Conservation (phyloP, 2,113 vertebrate genomes). For the Gambusia holbrooki region DNA sequence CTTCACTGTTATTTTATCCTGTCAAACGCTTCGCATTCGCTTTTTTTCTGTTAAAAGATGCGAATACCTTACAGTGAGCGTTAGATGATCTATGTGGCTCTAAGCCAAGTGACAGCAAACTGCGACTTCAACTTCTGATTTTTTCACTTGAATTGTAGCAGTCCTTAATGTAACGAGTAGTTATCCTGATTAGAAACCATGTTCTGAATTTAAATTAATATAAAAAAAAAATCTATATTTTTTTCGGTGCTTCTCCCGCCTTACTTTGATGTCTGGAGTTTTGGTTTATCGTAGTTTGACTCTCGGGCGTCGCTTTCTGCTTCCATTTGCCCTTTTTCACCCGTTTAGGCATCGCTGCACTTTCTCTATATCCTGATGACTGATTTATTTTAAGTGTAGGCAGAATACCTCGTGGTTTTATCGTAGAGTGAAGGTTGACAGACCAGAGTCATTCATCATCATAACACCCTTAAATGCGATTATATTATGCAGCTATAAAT, state of each 20-base stretch:
- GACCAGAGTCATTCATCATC: constrained; percentile 10
- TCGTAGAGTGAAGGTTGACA: constrained; percentile 24
- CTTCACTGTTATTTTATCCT: neutral
- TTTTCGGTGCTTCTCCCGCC: constrained; percentile 1
- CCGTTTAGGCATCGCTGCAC: constrained; percentile 20
- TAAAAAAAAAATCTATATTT: neutral
- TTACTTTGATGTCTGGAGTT: neutral
- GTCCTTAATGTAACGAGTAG: constrained; percentile 25
- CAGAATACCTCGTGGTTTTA: constrained; percentile 4
- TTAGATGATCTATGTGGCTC: constrained; percentile 30
- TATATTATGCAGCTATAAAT: constrained; percentile 14
- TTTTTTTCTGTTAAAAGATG: constrained; percentile 4
- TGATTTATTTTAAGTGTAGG: constrained; percentile 35
- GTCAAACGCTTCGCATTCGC: neutral
- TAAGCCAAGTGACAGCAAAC: constrained; percentile 51
- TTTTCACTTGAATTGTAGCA: constrained; percentile 39
- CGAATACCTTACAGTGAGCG: constrained; percentile 15
- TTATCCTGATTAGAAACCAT: constrained; percentile 32
- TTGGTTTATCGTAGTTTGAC: constrained; percentile 5
- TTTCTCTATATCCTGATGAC: constrained; percentile 34
- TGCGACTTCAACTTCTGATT: constrained; percentile 39
- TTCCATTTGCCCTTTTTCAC: constrained; percentile 8
- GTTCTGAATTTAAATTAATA: constrained; percentile 12
- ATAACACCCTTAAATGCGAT: neutral
- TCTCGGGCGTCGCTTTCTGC: constrained; percentile 21